Evolutionary conservation across 2,888 invertebrate species (phyloP).

Genomic region (Hypercompe scribonia): DNA sequence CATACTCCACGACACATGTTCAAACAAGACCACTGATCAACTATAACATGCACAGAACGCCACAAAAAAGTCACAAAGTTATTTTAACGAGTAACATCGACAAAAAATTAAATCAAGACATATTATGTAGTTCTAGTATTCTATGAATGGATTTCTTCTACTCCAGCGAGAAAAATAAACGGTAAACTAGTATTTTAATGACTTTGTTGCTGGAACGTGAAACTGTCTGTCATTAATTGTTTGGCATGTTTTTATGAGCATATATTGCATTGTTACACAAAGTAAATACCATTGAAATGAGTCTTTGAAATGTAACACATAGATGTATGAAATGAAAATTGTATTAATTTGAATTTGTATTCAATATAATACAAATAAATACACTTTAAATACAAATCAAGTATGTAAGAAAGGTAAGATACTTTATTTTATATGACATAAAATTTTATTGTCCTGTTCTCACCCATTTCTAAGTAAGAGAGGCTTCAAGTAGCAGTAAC

Average conservation of each 20-base stretch:
- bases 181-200: constrained; percentile 40
- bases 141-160: constrained; percentile 51
- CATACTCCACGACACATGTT: constrained; percentile 29
- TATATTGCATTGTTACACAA: neutral
- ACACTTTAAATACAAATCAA: too few relatives aligned
- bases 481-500: too few relatives aligned
- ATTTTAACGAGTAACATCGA: constrained; percentile 49
- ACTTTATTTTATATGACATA: too few relatives aligned
- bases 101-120: constrained; percentile 50
- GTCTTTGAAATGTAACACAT: neutral
- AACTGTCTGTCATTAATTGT: constrained; percentile 11
- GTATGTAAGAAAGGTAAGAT: too few relatives aligned
- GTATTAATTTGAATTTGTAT: neutral
- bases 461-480: too few relatives aligned
- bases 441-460: too few relatives aligned
- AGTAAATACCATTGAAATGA: neutral
- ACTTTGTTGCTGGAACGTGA: constrained; percentile 29
- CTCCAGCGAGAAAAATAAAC: constrained; percentile 47
- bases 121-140: constrained; percentile 40
- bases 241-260: neutral
- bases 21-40: constrained; percentile 42
- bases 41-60: constrained; percentile 36
- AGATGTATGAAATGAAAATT: neutral
- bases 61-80: constrained; percentile 33
- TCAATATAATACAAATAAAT: neutral